phyloP scores from a whole-genome alignment of 2,797 vertebrate species.

The Artibeus lituratus region DNA sequence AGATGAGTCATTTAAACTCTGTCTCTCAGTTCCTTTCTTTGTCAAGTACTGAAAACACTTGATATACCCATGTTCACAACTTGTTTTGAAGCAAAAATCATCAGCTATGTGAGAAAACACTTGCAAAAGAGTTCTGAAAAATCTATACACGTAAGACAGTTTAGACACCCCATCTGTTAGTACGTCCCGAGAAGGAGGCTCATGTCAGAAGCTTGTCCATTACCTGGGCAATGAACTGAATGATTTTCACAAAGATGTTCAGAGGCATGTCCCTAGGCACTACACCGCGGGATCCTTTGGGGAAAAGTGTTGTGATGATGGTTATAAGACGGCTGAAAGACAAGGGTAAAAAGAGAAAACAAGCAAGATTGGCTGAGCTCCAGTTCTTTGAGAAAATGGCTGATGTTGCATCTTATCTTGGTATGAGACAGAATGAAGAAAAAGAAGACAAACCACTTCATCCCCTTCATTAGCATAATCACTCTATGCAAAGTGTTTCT shows the following conservation, averaged over 20 bases:
- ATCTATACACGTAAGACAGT: neutral
- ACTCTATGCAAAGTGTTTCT: slow-evolving; percentile 34
- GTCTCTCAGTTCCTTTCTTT: neutral
- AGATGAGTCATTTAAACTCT: neutral
- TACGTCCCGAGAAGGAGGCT: neutral
- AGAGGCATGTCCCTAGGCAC: slow-evolving; percentile 99
- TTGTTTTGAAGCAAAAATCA: neutral
- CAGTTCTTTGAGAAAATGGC: slow-evolving; percentile 35
- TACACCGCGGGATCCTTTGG: slow-evolving; percentile 97
- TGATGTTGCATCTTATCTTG: slow-evolving; percentile 49
- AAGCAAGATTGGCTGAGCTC: slow-evolving; percentile 67
- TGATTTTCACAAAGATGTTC: slow-evolving; percentile 99
- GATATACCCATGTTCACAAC: neutral
- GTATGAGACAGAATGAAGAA: slow-evolving; percentile 16
- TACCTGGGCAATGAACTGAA: slow-evolving; percentile 99
- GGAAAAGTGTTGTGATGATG: slow-evolving; percentile 98
- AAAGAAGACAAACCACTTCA: slow-evolving; percentile 48
- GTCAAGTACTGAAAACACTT: neutral
- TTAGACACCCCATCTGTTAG: neutral
- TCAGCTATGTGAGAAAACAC: neutral
- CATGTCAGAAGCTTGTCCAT: slow-evolving; percentile 3
- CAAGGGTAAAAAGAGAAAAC: slow-evolving; percentile 67
- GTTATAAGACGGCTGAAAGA: slow-evolving; percentile 93
- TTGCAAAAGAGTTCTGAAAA: neutral
- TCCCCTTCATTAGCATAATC: slow-evolving; percentile 35